Conservation (phyloP, 2,113 vertebrate genomes). For the Aphyosemion australe region DNA sequence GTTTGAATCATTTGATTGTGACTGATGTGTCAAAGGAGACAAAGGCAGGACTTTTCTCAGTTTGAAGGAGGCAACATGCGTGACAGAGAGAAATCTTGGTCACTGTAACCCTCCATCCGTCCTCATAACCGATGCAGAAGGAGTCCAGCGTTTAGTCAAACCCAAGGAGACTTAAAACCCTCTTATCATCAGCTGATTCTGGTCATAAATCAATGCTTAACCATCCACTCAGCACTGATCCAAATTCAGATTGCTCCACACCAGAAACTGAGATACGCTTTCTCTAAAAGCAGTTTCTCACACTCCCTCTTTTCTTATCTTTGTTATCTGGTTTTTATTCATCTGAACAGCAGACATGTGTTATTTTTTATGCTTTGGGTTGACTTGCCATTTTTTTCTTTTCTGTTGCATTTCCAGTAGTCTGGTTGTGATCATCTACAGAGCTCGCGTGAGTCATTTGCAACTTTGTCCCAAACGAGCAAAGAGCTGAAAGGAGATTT, state of each 20-base stretch:
- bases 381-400: constrained; percentile 52
- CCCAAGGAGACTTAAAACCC: constrained; percentile 51
- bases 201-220: constrained; percentile 63
- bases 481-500: constrained; percentile 9
- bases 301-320: constrained; percentile 32
- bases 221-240: constrained; percentile 56
- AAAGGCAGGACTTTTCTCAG: constrained; percentile 46
- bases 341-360: constrained; percentile 42
- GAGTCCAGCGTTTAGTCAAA: constrained; percentile 45
- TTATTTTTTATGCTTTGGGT: constrained; percentile 17
- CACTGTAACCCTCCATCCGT: constrained; percentile 47
- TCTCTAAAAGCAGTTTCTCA: constrained; percentile 28
- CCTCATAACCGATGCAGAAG: constrained; percentile 38
- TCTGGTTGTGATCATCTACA: constrained; percentile 52
- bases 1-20: constrained; percentile 3
- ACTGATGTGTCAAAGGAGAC: constrained; percentile 16
- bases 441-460: constrained; percentile 20
- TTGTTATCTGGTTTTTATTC: constrained; percentile 59
- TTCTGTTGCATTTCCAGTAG: constrained; percentile 46
- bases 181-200: constrained; percentile 65
- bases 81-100: constrained; percentile 54
- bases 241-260: constrained; percentile 47
- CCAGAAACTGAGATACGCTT: constrained; percentile 36
- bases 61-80: constrained; percentile 43
- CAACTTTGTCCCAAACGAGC: constrained; percentile 30